Conservation (phyloP, 1,140 invertebrate species). For the Drosophila gunungcola region DNA sequence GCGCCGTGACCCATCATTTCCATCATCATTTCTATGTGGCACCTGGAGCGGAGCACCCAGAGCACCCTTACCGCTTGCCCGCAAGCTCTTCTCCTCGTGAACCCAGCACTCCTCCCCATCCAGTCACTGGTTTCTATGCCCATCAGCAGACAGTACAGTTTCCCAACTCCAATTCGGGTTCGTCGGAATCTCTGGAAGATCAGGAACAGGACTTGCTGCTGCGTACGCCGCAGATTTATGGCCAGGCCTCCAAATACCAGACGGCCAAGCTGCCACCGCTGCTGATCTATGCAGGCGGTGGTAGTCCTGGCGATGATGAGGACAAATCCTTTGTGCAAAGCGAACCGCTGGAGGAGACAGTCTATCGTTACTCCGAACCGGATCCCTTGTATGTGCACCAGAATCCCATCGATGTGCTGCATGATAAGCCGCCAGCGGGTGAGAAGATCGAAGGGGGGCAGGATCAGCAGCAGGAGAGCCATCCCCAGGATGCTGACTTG, state of each 20-base stretch:
- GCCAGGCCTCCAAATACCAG: constrained; percentile 44
- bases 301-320: constrained; percentile 33
- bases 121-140: background rate
- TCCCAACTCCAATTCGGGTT: constrained; percentile 36
- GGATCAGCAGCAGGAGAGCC: background rate
- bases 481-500: background rate
- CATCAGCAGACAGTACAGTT: constrained; percentile 45
- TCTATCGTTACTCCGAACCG: constrained; percentile 81
- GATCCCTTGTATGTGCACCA: constrained; percentile 83
- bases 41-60: constrained; percentile 14
- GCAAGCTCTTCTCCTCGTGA: constrained; percentile 9
- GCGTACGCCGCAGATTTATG: constrained; percentile 52
- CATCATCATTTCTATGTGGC: constrained; percentile 85
- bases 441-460: background rate
- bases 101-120: constrained; percentile 8
- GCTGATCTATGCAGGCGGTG: constrained; percentile 62
- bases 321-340: constrained; percentile 74
- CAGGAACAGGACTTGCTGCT: constrained; percentile 42
- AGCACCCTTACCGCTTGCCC: constrained; percentile 23
- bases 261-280: constrained; percentile 60
- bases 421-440: constrained; percentile 26
- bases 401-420: constrained; percentile 56
- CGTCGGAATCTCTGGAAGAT: constrained; percentile 50
- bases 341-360: constrained; percentile 69
- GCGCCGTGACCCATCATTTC: constrained; percentile 77